Evolutionary conservation across 2,797 vertebrate species (phyloP).

Genomic region (Lindbergichthys nudifrons): DNA sequence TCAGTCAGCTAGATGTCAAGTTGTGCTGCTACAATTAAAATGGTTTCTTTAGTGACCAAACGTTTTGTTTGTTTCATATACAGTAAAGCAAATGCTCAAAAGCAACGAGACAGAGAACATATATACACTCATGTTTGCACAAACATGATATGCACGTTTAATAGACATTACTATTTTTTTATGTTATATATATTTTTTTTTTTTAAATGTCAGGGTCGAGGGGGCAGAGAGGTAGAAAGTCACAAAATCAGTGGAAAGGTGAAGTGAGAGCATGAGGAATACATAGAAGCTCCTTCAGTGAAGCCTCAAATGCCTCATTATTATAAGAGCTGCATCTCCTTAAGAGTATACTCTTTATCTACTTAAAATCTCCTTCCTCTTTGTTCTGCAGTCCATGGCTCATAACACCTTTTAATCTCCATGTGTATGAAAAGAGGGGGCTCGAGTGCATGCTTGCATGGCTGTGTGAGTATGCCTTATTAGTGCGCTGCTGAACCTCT

Average conservation of each 20-base stretch:
- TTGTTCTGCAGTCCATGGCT: constrained; percentile 69
- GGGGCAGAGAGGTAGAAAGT: constrained; percentile 8
- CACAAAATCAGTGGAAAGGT: constrained; percentile 45
- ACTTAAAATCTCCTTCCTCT: constrained; percentile 64
- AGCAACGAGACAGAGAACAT: too few species aligned
- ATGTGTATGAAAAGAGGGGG: constrained; percentile 59
- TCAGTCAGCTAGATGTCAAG: constrained; percentile 46
- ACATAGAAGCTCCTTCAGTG: constrained; percentile 35
- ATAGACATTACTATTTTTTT: constrained; percentile 21
- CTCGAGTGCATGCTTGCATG: constrained; percentile 39
- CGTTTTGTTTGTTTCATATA: too few species aligned
- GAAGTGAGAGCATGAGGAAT: constrained; percentile 35
- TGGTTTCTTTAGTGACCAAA: not conserved
- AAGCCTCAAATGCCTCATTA: constrained; percentile 71
- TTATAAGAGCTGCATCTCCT: constrained; percentile 66
- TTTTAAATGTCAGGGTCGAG: not conserved
- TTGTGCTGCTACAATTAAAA: constrained; percentile 34
- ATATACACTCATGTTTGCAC: too few species aligned
- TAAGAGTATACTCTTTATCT: constrained; percentile 72
- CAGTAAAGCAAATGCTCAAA: too few species aligned
- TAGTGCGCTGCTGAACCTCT: constrained; percentile 65
- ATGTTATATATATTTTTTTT: not conserved
- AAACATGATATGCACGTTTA: not conserved
- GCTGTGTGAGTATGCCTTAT: constrained; percentile 68
- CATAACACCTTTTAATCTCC: constrained; percentile 75